These are phyloP conservation scores for Clarias laeviceps DNA, from an alignment of 2,797 vertebrate species.

Conservation along the genomic window DNA sequence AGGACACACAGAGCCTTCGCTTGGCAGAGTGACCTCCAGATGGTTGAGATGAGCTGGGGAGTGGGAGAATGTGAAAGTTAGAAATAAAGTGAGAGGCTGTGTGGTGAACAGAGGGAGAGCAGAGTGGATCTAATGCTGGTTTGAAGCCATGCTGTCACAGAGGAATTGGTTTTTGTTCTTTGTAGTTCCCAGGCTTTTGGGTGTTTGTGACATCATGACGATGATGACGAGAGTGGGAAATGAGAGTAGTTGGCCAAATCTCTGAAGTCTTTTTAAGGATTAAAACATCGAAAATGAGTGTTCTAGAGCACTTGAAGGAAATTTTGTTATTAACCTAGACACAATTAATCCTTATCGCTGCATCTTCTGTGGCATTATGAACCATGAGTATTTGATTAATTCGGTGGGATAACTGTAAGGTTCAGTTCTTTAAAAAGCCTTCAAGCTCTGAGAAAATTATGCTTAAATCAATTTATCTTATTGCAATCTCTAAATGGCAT, in stretches of 20 bases:
- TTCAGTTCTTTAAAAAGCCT: not conserved
- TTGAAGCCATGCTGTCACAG: slow-evolving; percentile 44
- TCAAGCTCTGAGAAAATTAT: not conserved
- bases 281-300: slow-evolving; percentile 20
- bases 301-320: not conserved
- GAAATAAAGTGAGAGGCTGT: slow-evolving; percentile 51
- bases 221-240: slow-evolving; percentile 22
- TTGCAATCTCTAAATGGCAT: not conserved
- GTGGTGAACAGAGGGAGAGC: slow-evolving; percentile 43
- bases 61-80: slow-evolving; percentile 44
- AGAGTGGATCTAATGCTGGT: slow-evolving; percentile 45
- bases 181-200: slow-evolving; percentile 18
- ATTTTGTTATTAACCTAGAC: slow-evolving; percentile 5
- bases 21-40: slow-evolving; percentile 62
- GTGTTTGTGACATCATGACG: slow-evolving; percentile 6
- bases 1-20: slow-evolving; percentile 55
- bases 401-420: not conserved
- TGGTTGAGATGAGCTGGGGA: slow-evolving; percentile 56
- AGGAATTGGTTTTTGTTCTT: slow-evolving; percentile 25
- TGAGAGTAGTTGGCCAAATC: slow-evolving; percentile 13
- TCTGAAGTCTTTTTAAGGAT: slow-evolving; percentile 12
- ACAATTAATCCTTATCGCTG: not conserved
- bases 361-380: slow-evolving; percentile 5
- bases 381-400: slow-evolving; percentile 14
- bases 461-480: slow-evolving; percentile 18